A percentile compares a stretch with the other conserved stretches of the same genome.
Conservation (phyloP, 1,140 invertebrate species). For the Tachypleus tridentatus region DNA sequence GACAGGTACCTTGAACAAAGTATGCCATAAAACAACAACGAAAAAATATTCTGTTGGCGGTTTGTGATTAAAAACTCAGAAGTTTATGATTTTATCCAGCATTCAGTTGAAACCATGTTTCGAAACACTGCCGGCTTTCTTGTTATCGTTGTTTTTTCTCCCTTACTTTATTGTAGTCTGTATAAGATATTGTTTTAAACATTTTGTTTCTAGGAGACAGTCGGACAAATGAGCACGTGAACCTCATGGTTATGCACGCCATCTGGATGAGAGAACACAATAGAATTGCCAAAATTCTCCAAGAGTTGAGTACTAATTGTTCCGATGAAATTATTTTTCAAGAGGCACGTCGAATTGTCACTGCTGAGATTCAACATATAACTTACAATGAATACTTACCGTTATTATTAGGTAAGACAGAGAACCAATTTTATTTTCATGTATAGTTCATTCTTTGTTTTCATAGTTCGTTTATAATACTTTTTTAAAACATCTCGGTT, state of each 20-base stretch:
- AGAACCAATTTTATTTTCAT: no score
- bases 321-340: slow-evolving; percentile 42
- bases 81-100: no score
- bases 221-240: slow-evolving; percentile 44
- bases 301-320: slow-evolving; percentile 36
- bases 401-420: slow-evolving; percentile 40
- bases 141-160: no score
- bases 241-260: slow-evolving; percentile 42
- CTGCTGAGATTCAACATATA: slow-evolving; percentile 66
- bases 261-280: slow-evolving; percentile 37
- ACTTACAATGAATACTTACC: slow-evolving; percentile 70
- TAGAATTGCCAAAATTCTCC: slow-evolving; percentile 28
- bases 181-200: no score
- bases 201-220: slow-evolving; percentile 33
- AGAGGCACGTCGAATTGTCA: slow-evolving; percentile 41
- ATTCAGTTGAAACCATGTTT: no score
- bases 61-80: no score
- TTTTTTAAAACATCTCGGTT: neutral
- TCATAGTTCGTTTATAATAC: neutral
- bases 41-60: no score
- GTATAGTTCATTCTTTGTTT: no score
- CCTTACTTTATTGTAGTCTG: no score
- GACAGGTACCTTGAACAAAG: no score
- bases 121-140: no score
- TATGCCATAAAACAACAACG: no score